phyloP scores from a whole-genome alignment of 2,888 invertebrate genomes.

The Napeogenes sylphis region DNA sequence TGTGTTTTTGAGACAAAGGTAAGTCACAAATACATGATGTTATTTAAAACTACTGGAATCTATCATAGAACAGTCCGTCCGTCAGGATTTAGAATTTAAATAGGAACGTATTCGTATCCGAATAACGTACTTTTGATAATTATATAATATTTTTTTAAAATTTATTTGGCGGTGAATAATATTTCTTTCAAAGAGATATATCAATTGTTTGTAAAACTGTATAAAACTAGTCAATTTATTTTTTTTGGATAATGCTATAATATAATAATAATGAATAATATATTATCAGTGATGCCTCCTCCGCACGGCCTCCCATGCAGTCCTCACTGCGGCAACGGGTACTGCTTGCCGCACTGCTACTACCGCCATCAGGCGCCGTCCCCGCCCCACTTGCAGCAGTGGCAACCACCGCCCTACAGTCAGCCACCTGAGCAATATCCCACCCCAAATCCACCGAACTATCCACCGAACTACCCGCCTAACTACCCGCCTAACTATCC shows the following conservation, averaged over 20 bases:
- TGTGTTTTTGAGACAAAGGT: too few relatives aligned
- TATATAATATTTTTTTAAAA: too few relatives aligned
- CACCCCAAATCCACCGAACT: slow-evolving; percentile 9
- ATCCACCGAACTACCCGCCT: slow-evolving; percentile 13
- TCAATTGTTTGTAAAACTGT: too few relatives aligned
- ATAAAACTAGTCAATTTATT: too few relatives aligned
- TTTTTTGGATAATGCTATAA: neutral
- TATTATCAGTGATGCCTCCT: slow-evolving; percentile 23
- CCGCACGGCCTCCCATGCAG: slow-evolving; percentile 24
- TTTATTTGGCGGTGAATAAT: too few relatives aligned
- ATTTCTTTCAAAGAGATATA: too few relatives aligned
- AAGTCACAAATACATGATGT: too few relatives aligned
- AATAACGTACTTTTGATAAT: too few relatives aligned
- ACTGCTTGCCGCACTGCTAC: slow-evolving; percentile 26
- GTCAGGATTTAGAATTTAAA: too few relatives aligned
- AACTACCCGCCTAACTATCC: slow-evolving; percentile 9
- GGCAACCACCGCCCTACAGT: slow-evolving; percentile 27
- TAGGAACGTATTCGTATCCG: too few relatives aligned
- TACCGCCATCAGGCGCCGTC: slow-evolving; percentile 16
- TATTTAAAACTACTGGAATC: too few relatives aligned
- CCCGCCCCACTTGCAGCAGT: slow-evolving; percentile 21
- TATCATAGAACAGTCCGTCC: too few relatives aligned
- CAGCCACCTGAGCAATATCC: slow-evolving; percentile 12
- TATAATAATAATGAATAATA: neutral
- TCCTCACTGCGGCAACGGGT: slow-evolving; percentile 23